Conservation (phyloP, 2,797 vertebrate genomes). For the Otolemur crassicaudatus region DNA sequence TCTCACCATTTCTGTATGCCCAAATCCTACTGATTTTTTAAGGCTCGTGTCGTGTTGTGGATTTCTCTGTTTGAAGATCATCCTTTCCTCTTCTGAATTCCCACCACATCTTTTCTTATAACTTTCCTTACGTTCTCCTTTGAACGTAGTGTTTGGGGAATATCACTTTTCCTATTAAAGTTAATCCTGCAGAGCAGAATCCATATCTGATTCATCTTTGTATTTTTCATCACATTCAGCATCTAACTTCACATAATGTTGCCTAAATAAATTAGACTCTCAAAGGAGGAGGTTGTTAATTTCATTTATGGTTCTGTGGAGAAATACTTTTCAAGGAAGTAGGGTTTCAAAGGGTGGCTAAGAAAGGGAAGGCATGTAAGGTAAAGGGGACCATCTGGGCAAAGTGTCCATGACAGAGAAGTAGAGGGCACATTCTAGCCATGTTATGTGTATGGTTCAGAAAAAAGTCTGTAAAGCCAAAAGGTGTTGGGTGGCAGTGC, state of each 20-base stretch:
- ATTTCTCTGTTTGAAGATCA: not conserved
- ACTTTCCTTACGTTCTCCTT: constrained; percentile 22
- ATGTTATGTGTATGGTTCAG: not conserved
- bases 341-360: not conserved
- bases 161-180: constrained; percentile 11
- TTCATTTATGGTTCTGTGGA: not conserved
- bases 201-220: not conserved
- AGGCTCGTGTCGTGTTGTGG: not conserved
- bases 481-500: not conserved
- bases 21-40: not conserved
- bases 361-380: not conserved
- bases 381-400: not conserved
- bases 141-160: not conserved
- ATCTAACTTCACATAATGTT: not conserved
- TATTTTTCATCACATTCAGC: not conserved
- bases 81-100: not conserved
- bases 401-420: not conserved
- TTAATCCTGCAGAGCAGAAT: constrained; percentile 46
- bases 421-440: not conserved
- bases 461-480: not conserved
- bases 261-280: constrained; percentile 25
- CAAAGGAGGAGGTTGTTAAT: not conserved
- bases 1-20: not conserved
- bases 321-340: constrained; percentile 49
- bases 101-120: not conserved